Evolutionary conservation across 1,140 invertebrate genomes (phyloP).

Genomic region (Brachionus sp.): DNA sequence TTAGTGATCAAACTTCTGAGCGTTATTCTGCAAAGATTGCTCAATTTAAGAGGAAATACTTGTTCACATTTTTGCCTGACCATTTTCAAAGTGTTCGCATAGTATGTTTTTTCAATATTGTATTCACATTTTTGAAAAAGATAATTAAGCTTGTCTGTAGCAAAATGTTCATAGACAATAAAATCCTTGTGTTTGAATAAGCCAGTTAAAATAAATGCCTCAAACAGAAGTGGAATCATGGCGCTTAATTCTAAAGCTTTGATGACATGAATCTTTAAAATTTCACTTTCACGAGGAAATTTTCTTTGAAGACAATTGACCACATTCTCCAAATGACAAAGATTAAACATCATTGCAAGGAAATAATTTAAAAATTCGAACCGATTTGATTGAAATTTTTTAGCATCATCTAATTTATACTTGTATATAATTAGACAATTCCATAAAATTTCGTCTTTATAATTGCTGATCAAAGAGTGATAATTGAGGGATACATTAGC

Average conservation of each 20-base stretch:
- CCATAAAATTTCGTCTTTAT: slow-evolving; percentile 32
- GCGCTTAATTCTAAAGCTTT: not conserved
- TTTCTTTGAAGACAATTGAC: not conserved
- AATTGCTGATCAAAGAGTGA: not conserved
- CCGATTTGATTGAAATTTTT: not conserved
- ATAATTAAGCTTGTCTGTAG: not conserved
- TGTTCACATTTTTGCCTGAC: not conserved
- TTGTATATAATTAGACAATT: slow-evolving; percentile 32
- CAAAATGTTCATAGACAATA: not conserved
- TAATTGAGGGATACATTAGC: not conserved
- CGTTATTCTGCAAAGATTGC: not conserved
- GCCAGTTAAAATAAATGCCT: not conserved
- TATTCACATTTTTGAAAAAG: not conserved
- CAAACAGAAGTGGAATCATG: not conserved
- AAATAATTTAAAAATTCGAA: slow-evolving; percentile 15
- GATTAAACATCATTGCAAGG: not conserved
- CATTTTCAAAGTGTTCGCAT: not conserved
- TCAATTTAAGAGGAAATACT: not conserved
- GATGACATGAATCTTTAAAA: not conserved
- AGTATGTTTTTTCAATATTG: not conserved
- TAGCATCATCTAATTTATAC: not conserved
- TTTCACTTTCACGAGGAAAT: not conserved
- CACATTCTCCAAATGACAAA: slow-evolving; percentile 16
- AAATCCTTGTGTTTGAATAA: slow-evolving; percentile 1
- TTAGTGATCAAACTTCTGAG: not conserved